A percentile compares a stretch with the other conserved stretches of the same genome.
These are phyloP conservation scores for Bembecia ichneumoniformis DNA, from an alignment of 2,888 invertebrate genomes.

Conservation along the genomic window DNA sequence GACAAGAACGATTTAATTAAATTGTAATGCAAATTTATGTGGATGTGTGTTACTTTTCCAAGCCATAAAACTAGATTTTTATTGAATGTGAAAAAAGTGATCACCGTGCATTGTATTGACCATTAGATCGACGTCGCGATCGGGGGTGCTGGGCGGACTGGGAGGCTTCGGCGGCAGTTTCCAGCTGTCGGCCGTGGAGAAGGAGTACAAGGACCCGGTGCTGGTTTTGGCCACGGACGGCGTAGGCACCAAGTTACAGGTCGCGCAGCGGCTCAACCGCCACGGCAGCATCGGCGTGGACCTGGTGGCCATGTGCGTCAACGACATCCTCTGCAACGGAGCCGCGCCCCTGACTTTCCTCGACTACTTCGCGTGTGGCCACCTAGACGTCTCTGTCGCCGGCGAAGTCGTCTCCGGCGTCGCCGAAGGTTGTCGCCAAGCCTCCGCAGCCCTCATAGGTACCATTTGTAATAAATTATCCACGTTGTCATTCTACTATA, in stretches of 20 bases:
- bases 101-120: background rate
- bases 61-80: too few species aligned
- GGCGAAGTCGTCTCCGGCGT: slow-evolving; percentile 83
- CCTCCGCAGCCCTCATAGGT: slow-evolving; percentile 91
- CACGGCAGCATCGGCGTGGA: slow-evolving; percentile 93
- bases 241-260: slow-evolving; percentile 97
- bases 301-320: slow-evolving; percentile 98
- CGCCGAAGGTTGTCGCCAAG: slow-evolving; percentile 85
- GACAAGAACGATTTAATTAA: too few species aligned
- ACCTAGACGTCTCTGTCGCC: slow-evolving; percentile 80
- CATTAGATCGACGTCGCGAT: slow-evolving; percentile 75
- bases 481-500: slow-evolving; percentile 3
- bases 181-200: slow-evolving; percentile 77
- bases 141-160: slow-evolving; percentile 81
- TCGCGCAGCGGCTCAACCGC: slow-evolving; percentile 83
- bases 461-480: slow-evolving; percentile 19
- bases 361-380: slow-evolving; percentile 95
- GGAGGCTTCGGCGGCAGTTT: slow-evolving; percentile 94
- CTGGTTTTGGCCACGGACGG: slow-evolving; percentile 97
- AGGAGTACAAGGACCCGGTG: slow-evolving; percentile 80
- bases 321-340: slow-evolving; percentile 96
- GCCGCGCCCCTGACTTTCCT: slow-evolving; percentile 96
- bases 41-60: too few species aligned
- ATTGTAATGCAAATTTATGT: too few species aligned
- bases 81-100: too few species aligned